Conservation (phyloP, 2,888 invertebrate genomes). For the Leptogaster cylindrica region DNA sequence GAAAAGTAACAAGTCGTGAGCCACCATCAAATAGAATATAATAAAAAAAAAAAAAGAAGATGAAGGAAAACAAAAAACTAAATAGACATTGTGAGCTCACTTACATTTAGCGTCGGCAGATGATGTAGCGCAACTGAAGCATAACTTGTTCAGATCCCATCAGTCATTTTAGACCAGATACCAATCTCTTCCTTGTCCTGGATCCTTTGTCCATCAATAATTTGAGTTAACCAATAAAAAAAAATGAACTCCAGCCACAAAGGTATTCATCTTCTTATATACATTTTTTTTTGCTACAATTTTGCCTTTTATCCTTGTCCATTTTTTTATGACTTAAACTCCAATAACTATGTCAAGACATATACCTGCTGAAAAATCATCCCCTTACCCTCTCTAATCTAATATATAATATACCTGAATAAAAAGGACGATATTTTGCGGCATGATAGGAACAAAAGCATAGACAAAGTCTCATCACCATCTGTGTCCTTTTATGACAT, state of each 20-base stretch:
- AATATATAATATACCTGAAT: no score
- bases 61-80: not conserved
- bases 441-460: not conserved
- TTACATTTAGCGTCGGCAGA: not conserved
- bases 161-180: constrained; percentile 6
- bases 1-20: constrained; percentile 26
- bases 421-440: constrained; percentile 6
- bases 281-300: constrained; percentile 2
- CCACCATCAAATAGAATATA: constrained; percentile 1
- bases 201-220: constrained; percentile 29
- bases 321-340: constrained; percentile 11
- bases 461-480: not conserved
- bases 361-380: constrained; percentile 17
- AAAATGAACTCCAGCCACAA: not conserved
- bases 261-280: no score
- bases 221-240: constrained; percentile 20
- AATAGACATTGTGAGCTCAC: not conserved
- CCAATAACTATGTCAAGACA: not conserved
- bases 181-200: constrained; percentile 14
- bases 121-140: constrained; percentile 16
- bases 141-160: not conserved
- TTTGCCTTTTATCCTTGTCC: no score
- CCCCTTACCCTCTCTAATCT: not conserved
- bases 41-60: not conserved
- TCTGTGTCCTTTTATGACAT: constrained; percentile 3